phyloP scores from a whole-genome alignment of 2,888 invertebrate genomes.

The Heliconius erato region DNA sequence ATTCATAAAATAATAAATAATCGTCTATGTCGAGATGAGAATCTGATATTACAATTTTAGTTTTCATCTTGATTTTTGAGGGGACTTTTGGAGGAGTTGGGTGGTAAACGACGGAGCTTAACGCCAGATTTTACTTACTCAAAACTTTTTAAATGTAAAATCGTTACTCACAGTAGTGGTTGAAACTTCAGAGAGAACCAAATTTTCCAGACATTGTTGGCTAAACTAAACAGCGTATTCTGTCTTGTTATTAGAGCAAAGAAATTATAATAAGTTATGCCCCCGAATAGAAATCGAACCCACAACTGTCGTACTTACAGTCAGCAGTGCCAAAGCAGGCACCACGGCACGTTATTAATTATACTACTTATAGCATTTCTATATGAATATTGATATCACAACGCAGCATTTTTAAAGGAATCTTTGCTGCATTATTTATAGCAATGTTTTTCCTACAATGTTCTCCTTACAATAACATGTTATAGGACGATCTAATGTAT shows the following conservation, averaged over 20 bases:
- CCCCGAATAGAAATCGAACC: neutral
- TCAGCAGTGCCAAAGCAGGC: too few relatives aligned
- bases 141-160: too few relatives aligned
- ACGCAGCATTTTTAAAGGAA: constrained; percentile 13
- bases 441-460: constrained; percentile 4
- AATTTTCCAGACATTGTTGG: too few relatives aligned
- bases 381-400: neutral
- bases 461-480: neutral
- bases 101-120: too few relatives aligned
- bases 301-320: too few relatives aligned
- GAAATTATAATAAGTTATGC: too few relatives aligned
- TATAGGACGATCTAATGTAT: neutral
- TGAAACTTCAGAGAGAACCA: too few relatives aligned
- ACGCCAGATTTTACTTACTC: too few relatives aligned
- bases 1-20: too few relatives aligned
- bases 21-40: neutral
- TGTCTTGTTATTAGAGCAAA: neutral
- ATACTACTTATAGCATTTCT: constrained; percentile 20
- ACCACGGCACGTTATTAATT: neutral
- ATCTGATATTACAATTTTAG: neutral
- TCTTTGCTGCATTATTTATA: constrained; percentile 24
- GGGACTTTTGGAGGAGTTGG: neutral
- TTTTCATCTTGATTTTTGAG: neutral
- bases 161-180: too few relatives aligned
- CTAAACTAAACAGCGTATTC: neutral